phyloP scores from a whole-genome alignment of 2,888 invertebrate species.

The Melanargia galathea region DNA sequence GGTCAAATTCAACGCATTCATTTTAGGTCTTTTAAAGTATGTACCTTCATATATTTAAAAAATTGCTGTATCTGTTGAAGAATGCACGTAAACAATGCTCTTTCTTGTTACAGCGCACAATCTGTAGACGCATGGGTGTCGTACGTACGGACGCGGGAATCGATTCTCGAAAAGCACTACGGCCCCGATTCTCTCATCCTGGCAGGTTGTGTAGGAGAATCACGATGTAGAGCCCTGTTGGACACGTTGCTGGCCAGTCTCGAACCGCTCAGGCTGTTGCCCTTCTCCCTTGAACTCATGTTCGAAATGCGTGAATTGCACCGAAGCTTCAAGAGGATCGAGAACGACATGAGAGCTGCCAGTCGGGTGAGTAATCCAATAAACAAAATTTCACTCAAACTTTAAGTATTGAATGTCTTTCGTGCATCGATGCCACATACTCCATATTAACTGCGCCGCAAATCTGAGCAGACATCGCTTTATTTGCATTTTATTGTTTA shows the following conservation, averaged over 20 bases:
- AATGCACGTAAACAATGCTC: neutral
- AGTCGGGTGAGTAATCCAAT: conserved; percentile 65
- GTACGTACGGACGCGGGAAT: conserved; percentile 92
- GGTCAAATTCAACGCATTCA: conserved; percentile 94
- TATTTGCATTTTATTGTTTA: conserved; percentile 82
- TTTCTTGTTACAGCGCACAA: conserved; percentile 82
- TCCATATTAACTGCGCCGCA: conserved; percentile 56
- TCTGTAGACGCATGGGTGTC: conserved; percentile 96
- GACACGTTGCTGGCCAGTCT: conserved; percentile 89
- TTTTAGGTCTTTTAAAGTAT: conserved; percentile 93
- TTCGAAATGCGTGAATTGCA: conserved; percentile 90
- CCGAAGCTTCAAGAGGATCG: conserved; percentile 87
- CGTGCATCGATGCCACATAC: conserved; percentile 55
- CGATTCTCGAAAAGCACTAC: conserved; percentile 91
- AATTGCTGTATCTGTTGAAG: neutral
- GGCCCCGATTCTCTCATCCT: conserved; percentile 88
- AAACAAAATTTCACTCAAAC: conserved; percentile 2
- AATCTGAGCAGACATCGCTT: conserved; percentile 66
- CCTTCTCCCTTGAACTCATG: conserved; percentile 91
- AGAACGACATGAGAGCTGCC: conserved; percentile 78
- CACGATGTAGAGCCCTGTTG: conserved; percentile 83
- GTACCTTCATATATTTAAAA: conserved; percentile 49
- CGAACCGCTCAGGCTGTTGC: conserved; percentile 89
- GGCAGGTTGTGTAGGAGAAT: conserved; percentile 81
- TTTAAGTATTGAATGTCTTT: conserved; percentile 43